Percentiles rank a stretch among this genome's conserved stretches.
Evolutionary conservation across 2,113 vertebrate genomes (phyloP).

Genomic region (Rattus rattus): DNA sequence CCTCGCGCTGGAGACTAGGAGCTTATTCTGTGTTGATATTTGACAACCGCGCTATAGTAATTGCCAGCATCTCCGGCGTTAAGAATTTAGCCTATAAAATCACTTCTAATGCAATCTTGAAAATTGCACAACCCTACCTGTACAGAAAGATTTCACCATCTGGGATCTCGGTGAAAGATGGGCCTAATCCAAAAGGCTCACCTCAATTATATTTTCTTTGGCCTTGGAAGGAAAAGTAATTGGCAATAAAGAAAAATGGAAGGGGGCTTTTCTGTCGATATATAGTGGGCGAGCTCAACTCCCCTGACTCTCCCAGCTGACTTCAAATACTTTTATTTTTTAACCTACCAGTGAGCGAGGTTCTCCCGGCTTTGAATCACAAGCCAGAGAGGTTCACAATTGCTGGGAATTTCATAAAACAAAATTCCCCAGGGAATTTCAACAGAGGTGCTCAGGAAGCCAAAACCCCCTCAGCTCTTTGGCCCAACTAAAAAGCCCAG

Average conservation of each 20-base stretch:
- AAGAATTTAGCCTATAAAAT: slow-evolving; percentile 22
- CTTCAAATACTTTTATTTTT: slow-evolving; percentile 60
- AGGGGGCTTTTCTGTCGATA: slow-evolving; percentile 27
- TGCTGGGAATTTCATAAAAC: slow-evolving; percentile 77
- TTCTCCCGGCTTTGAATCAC: slow-evolving; percentile 46
- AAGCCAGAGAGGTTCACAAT: slow-evolving; percentile 38
- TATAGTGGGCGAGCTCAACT: background rate
- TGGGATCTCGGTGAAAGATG: slow-evolving; percentile 41
- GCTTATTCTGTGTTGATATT: slow-evolving; percentile 8
- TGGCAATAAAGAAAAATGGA: slow-evolving; percentile 30
- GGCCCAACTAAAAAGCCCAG: slow-evolving; percentile 65
- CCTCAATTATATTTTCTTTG: slow-evolving; percentile 65
- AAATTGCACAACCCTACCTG: slow-evolving; percentile 48
- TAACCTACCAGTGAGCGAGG: background rate
- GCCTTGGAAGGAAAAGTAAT: slow-evolving; percentile 41
- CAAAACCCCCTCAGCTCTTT: slow-evolving; percentile 74
- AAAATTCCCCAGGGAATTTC: slow-evolving; percentile 82
- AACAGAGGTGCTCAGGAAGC: slow-evolving; percentile 71
- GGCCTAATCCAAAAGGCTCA: slow-evolving; percentile 44
- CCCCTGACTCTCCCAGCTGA: slow-evolving; percentile 44
- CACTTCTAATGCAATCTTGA: slow-evolving; percentile 3
- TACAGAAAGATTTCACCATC: slow-evolving; percentile 56
- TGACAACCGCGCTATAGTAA: background rate
- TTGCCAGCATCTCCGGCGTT: slow-evolving; percentile 30
- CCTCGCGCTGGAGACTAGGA: background rate